Evolutionary conservation across 35 echinoderm and acorn worm species (phyloP).

Genomic region (Apostichopus parvimensis): DNA sequence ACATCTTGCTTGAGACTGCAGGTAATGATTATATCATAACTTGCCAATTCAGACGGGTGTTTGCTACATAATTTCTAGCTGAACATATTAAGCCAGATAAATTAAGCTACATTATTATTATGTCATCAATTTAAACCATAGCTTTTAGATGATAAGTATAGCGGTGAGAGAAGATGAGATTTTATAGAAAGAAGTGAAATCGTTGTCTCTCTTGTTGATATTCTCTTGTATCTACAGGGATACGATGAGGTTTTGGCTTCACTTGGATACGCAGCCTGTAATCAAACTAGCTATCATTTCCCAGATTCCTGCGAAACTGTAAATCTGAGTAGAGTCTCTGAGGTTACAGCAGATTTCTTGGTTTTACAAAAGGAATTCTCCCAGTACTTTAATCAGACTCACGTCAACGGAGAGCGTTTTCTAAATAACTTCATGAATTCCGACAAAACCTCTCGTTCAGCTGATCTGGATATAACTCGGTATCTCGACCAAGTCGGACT

Average conservation of each 20-base stretch:
- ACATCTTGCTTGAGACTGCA: too few relatives aligned
- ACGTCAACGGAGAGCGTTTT: constrained; percentile 26
- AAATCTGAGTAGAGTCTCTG: neutral
- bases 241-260: neutral
- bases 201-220: too few relatives aligned
- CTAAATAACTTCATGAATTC: neutral
- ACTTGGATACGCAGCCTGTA: neutral
- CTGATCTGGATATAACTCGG: neutral
- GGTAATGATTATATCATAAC: too few relatives aligned
- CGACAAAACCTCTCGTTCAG: too few relatives aligned
- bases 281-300: neutral
- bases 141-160: too few relatives aligned
- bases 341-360: constrained; percentile 23
- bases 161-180: too few relatives aligned
- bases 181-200: too few relatives aligned
- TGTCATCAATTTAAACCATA: too few relatives aligned
- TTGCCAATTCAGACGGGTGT: too few relatives aligned
- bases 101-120: too few relatives aligned
- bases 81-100: too few relatives aligned
- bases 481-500: neutral
- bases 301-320: neutral
- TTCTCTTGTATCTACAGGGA: neutral
- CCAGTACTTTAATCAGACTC: constrained; percentile 4
- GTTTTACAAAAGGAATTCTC: constrained; percentile 35
- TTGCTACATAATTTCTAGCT: too few relatives aligned